These are phyloP conservation scores for Lathronympha strigana DNA, from an alignment of 2,888 invertebrate species.

Conservation along the genomic window DNA sequence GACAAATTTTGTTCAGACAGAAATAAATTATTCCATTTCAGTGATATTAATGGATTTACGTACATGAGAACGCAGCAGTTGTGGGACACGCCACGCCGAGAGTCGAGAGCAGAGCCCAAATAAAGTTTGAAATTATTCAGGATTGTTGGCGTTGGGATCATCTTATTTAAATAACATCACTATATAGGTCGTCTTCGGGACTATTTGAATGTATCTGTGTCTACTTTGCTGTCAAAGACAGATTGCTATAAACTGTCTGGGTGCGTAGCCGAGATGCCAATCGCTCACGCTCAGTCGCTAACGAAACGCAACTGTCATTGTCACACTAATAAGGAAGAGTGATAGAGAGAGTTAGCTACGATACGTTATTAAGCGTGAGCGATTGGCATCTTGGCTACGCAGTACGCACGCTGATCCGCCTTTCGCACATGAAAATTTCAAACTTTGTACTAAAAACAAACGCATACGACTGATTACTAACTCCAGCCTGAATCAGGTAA, in stretches of 20 bases:
- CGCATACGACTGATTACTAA: no score
- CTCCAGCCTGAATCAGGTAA: constrained; percentile 37
- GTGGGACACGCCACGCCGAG: background rate
- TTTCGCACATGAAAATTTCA: no score
- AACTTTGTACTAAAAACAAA: no score
- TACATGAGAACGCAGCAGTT: constrained; percentile 31
- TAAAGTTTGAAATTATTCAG: constrained; percentile 45
- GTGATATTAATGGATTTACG: background rate
- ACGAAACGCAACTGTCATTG: no score
- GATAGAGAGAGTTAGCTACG: no score
- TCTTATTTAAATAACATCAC: constrained; percentile 44
- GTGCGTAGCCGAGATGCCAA: no score
- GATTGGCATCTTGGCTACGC: no score
- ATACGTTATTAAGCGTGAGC: no score
- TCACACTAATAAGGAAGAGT: no score
- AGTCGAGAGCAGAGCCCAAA: constrained; percentile 23
- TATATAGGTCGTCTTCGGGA: constrained; percentile 6
- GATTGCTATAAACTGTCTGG: background rate
- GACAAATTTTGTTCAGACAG: background rate
- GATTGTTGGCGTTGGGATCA: constrained; percentile 39
- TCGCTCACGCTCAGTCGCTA: no score
- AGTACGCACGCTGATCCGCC: no score
- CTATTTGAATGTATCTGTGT: background rate
- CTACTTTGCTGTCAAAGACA: background rate
- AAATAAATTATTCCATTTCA: constrained; percentile 8